Evolutionary conservation across 1,140 invertebrate genomes (phyloP).

Genomic region (Adoxophyes honmai): DNA sequence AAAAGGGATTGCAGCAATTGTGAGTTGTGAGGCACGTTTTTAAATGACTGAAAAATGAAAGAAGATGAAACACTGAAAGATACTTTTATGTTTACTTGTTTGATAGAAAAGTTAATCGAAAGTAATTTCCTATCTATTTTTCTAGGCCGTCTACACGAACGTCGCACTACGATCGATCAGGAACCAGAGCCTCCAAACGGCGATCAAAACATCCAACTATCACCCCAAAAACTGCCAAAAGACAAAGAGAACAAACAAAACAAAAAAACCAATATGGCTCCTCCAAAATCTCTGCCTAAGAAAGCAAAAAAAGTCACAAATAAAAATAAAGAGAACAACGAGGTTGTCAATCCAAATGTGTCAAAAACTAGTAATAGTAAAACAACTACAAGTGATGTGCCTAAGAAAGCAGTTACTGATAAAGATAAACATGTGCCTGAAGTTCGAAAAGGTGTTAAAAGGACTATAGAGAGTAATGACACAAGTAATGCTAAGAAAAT

Average conservation of each 20-base stretch:
- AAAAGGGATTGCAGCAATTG: too few relatives aligned
- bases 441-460: not conserved
- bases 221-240: not conserved
- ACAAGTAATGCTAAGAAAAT: constrained; percentile 1
- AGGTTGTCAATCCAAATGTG: constrained; percentile 22
- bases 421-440: not conserved
- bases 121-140: too few relatives aligned
- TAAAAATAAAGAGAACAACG: constrained; percentile 18
- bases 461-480: not conserved
- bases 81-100: too few relatives aligned
- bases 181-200: constrained; percentile 22
- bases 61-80: too few relatives aligned
- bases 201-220: not conserved
- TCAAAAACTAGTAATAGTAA: not conserved
- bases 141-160: not conserved
- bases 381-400: not conserved
- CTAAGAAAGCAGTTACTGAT: too few relatives aligned
- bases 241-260: constrained; percentile 29
- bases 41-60: too few relatives aligned
- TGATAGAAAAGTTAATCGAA: too few relatives aligned
- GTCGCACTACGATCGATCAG: constrained; percentile 25
- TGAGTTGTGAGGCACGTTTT: too few relatives aligned
- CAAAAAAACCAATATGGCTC: constrained; percentile 48
- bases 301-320: constrained; percentile 28
- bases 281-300: constrained; percentile 52